These are phyloP conservation scores for Sylvicola fuscatus DNA, from an alignment of 2,888 invertebrate genomes.

Conservation along the genomic window DNA sequence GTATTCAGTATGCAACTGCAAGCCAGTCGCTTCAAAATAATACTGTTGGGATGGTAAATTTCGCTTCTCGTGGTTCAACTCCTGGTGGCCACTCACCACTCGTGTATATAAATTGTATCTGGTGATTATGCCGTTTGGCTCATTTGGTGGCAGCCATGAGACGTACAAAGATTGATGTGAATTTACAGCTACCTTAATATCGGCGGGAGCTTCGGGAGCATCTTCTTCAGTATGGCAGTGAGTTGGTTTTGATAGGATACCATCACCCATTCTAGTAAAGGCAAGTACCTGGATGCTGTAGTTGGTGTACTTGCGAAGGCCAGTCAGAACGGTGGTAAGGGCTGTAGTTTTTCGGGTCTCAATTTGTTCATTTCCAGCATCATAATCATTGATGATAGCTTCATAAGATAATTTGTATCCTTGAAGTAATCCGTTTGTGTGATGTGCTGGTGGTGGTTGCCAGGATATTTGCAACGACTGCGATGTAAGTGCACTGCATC, in stretches of 20 bases:
- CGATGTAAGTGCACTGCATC: conserved; percentile 52
- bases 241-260: conserved; percentile 40
- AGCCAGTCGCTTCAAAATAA: conserved; percentile 41
- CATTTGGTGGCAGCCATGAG: conserved; percentile 54
- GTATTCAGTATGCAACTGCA: conserved; percentile 49
- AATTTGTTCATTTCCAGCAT: conserved; percentile 29
- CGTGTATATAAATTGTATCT: conserved; percentile 53
- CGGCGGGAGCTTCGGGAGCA: conserved; percentile 60
- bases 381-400: conserved; percentile 35
- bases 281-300: conserved; percentile 64
- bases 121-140: conserved; percentile 55
- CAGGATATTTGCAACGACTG: conserved; percentile 60
- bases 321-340: conserved; percentile 44
- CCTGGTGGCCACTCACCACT: conserved; percentile 44
- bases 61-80: conserved; percentile 44
- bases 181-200: conserved; percentile 58
- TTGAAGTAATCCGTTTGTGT: conserved; percentile 55
- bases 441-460: conserved; percentile 53
- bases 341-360: conserved; percentile 45
- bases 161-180: conserved; percentile 52
- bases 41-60: conserved; percentile 40
- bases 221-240: conserved; percentile 64
- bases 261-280: conserved; percentile 59
- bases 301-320: conserved; percentile 54
- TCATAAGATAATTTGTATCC: conserved; percentile 53